Evolutionary conservation across 2,797 vertebrate genomes (phyloP), one percentile per base, ranked within the genome.

Genomic region (Lepidocolaptes lacrymiger): DNA sequence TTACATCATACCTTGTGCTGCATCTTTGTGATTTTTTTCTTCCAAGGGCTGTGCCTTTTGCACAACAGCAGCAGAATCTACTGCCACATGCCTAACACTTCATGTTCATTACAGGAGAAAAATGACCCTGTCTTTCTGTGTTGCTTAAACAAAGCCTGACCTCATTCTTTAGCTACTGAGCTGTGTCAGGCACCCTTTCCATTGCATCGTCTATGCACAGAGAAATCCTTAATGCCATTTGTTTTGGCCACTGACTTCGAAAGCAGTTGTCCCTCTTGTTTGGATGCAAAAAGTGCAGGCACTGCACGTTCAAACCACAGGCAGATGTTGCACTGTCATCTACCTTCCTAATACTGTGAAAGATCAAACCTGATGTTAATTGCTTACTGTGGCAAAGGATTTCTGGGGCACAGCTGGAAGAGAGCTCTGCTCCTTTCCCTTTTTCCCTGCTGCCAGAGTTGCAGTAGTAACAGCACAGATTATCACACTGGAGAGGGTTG

Each of bases 341-440:
- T 79, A 37, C 66, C 34, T 64, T 61, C 59, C 24, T 2, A 6
- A 52, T 9, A 28, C 58, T 14, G 11, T 26, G 36, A 36, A 69
- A 90, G 80, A 86, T 63, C 63, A 76, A 91, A 81, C 81, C 59
- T 10, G 7, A 17, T 77, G 44, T 34, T 54, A 74, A 81, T 56
- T 68, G 76, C 62, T 92, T 61, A 26, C 37, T 51, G 9, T 68
- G 14, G 52, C 48, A 30, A 39, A 66, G 34, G 51, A 51, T 84
- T 96, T 91, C 85, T 86, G 59, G 59, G 77, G 59, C 87, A 84
- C 58, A 88, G 79, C 85, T 91, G 87, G 85, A 82, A 78, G 30
- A 61, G 43, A 85, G 26, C 46, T 75, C 43, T 58, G 28, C 43
- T 80, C 41, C 67, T 32, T 85, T 48, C 26, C 68, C 69, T 58